Conservation (phyloP, 2,888 invertebrate genomes). For the Caenorhabditis uteleia region DNA sequence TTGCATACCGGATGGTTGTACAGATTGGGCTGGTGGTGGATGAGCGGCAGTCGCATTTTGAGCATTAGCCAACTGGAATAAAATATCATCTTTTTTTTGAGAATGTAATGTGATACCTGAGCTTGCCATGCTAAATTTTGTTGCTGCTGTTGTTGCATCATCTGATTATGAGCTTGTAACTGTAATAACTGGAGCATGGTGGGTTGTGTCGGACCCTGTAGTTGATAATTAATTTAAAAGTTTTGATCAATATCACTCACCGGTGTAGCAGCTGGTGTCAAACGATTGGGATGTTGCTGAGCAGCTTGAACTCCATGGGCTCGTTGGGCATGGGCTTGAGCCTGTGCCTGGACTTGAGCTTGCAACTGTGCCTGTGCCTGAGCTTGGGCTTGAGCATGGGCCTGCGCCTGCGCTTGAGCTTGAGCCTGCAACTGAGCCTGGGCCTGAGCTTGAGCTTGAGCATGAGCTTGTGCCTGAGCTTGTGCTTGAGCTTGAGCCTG, state of each 20-base stretch:
- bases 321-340: background rate
- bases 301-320: background rate
- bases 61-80: too few species aligned
- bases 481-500: slow-evolving; percentile 11
- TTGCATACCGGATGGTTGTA: too few species aligned
- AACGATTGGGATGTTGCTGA: background rate
- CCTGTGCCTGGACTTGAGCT: background rate
- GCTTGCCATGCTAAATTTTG: too few species aligned
- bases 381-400: slow-evolving; percentile 13
- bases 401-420: slow-evolving; percentile 13
- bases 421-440: slow-evolving; percentile 2
- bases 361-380: slow-evolving; percentile 2
- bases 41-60: too few species aligned
- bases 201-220: too few species aligned
- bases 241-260: background rate
- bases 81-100: too few species aligned
- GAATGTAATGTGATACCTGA: too few species aligned
- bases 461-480: slow-evolving; percentile 24
- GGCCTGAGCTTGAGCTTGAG: slow-evolving; percentile 25
- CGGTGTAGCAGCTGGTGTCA: background rate
- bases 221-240: background rate
- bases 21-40: too few species aligned
- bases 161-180: too few species aligned
- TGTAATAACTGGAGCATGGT: background rate
- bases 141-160: too few species aligned